Base-by-base conservation (phyloP, 2,797 vertebrate genomes). In the Microtus californicus region DNA sequence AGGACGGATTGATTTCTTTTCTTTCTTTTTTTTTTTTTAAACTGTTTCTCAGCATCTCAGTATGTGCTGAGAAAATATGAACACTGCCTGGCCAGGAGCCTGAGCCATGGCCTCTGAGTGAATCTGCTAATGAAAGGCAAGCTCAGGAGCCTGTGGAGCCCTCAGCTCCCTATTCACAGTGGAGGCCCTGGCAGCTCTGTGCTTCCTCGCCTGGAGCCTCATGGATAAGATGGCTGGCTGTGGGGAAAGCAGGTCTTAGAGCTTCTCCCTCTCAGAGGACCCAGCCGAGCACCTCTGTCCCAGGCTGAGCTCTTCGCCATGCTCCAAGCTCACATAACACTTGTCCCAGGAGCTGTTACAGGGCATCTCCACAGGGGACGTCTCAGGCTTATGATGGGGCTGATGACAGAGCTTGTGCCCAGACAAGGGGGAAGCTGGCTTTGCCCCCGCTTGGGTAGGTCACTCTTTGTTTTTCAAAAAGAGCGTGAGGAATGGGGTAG, bases 1-100 rank as follows among this genome's bases (percentile, higher is more conserved):
- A 2, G 77, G 93, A 92, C 94, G 83, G 15, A 95, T 97, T 94
- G 96, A 97, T 98, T 97, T 87, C 43, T 63, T 27, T 81, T 29
- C 10, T 40, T 76, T 45, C 1, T 45, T 27, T 59, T 37, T 59
- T 15, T 34, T 34, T 56, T 61, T 45, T 83, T 97, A 93, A 81
- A 89, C 92, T 87, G 74, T 95, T 98, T 97, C 95, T 83, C 71
- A 91, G 95, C 82, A 95, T 94, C 61, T 51, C 40, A 1, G 31
- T 27, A 23, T 63, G 45, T 90, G 65, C 94, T 94, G 92, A 95
- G 89, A 97, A 95, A 96, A 85, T 93, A 19, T 1, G 51, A 96
- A 45, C 40, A 29, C 59, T 74, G n/a, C 90, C 19, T 89, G 25
- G 69, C 95, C 83, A 90, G 95, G 96, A 97, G 95, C 73, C 61